phyloP scores from a whole-genome alignment of 2,888 invertebrate species.

The Nasonovia ribisnigri region DNA sequence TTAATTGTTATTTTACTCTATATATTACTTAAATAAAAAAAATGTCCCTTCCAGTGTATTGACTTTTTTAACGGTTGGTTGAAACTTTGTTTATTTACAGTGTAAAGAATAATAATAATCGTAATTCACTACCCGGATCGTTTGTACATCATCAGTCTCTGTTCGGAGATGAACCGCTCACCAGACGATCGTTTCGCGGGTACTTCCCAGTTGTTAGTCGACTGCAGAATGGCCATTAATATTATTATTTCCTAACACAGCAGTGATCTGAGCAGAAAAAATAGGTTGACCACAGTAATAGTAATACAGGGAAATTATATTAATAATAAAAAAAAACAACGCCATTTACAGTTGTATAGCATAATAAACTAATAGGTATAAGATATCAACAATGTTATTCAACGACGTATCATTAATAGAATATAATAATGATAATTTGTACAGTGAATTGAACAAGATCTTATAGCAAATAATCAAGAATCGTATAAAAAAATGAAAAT shows the following conservation, averaged over 20 bases:
- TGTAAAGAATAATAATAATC: neutral
- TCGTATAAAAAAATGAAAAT: neutral
- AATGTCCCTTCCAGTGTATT: neutral
- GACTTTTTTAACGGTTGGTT: neutral
- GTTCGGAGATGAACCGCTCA: neutral
- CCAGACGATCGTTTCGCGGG: neutral
- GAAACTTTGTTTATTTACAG: neutral
- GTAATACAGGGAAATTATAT: neutral
- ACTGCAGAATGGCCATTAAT: constrained; percentile 5
- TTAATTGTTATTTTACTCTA: neutral
- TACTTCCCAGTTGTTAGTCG: constrained; percentile 2
- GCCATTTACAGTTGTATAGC: neutral
- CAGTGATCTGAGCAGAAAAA: neutral
- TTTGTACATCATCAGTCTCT: neutral
- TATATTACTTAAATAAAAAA: neutral
- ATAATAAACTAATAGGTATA: neutral
- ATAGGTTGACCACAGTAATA: neutral
- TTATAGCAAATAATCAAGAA: neutral
- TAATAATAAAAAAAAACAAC: neutral
- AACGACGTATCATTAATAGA: neutral
- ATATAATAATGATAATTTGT: neutral
- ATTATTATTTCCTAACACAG: neutral
- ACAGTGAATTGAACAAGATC: neutral
- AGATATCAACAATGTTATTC: too few species aligned
- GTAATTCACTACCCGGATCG: neutral